These are phyloP conservation scores for Hemiprocne comata DNA, from an alignment of 2,113 vertebrate genomes.

Conservation along the genomic window DNA sequence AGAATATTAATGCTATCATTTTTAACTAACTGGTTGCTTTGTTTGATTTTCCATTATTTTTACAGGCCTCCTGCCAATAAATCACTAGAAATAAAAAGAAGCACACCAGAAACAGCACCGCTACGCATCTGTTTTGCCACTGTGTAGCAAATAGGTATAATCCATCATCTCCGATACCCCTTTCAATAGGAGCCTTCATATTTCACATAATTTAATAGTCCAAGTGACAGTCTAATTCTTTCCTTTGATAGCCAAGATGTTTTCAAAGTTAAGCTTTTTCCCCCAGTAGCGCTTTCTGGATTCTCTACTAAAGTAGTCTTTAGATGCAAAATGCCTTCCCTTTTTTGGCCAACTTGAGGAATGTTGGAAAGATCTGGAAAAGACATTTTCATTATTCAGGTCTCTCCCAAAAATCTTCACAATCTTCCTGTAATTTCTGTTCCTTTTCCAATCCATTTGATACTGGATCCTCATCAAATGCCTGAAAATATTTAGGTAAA, in stretches of 20 bases:
- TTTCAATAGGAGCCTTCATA: constrained; percentile 57
- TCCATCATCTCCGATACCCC: constrained; percentile 65
- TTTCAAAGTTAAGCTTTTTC: constrained; percentile 39
- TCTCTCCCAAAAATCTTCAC: constrained; percentile 48
- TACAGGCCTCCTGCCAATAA: constrained; percentile 50
- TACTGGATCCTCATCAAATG: constrained; percentile 21
- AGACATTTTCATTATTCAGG: constrained; percentile 60
- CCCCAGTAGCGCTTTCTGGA: constrained; percentile 28
- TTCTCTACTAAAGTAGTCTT: constrained; percentile 41
- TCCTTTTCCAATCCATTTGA: constrained; percentile 55
- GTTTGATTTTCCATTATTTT: constrained; percentile 54
- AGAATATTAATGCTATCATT: constrained; percentile 33
- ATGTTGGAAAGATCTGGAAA: constrained; percentile 62
- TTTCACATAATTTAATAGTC: constrained; percentile 48
- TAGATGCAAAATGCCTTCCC: constrained; percentile 51
- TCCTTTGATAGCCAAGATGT: constrained; percentile 57
- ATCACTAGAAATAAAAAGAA: constrained; percentile 49
- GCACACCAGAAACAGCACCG: constrained; percentile 6
- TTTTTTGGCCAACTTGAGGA: constrained; percentile 40
- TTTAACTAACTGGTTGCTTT: constrained; percentile 27
- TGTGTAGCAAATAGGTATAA: constrained; percentile 65
- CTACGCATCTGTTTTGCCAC: constrained; percentile 38
- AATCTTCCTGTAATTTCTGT: constrained; percentile 44
- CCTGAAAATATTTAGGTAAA: constrained; percentile 42
- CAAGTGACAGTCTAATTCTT: constrained; percentile 55